Evolutionary conservation across 2,888 invertebrate species (phyloP).

Genomic region (Laothoe populi): DNA sequence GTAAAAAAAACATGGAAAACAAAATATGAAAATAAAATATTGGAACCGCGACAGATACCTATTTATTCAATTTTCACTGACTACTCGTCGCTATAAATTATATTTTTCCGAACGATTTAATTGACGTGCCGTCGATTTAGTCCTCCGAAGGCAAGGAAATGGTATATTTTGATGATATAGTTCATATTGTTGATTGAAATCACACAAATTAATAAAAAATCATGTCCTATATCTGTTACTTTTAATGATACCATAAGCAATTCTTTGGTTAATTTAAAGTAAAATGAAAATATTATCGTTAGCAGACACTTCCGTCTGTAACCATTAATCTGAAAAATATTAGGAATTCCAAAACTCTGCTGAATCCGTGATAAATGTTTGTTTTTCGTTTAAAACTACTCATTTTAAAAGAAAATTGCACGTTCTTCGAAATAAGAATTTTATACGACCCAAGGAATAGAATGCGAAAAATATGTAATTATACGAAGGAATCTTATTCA

Average conservation of each 20-base stretch:
- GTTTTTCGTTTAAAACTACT: constrained; percentile 8
- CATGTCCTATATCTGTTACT: too few relatives aligned
- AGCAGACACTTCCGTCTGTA: constrained; percentile 33
- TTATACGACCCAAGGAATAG: constrained; percentile 6
- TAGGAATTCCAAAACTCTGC: background rate
- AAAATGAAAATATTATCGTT: constrained; percentile 25
- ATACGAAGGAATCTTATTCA: constrained; percentile 7
- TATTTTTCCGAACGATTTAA: constrained; percentile 12
- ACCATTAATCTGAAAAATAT: constrained; percentile 3
- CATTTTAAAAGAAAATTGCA: constrained; percentile 9
- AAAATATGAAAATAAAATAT: too few relatives aligned
- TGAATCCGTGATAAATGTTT: background rate
- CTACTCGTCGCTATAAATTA: background rate
- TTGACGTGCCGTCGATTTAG: background rate
- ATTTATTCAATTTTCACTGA: background rate
- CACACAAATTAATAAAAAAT: too few relatives aligned
- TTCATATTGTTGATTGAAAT: too few relatives aligned
- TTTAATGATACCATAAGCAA: background rate
- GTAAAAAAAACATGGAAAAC: too few relatives aligned
- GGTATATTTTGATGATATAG: too few relatives aligned
- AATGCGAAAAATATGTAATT: constrained; percentile 30
- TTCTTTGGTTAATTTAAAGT: constrained; percentile 36
- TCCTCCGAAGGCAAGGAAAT: background rate
- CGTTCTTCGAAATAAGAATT: background rate
- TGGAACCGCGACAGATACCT: background rate